Conservation (phyloP, 1,140 invertebrate genomes). For the Bicyclus anynana region DNA sequence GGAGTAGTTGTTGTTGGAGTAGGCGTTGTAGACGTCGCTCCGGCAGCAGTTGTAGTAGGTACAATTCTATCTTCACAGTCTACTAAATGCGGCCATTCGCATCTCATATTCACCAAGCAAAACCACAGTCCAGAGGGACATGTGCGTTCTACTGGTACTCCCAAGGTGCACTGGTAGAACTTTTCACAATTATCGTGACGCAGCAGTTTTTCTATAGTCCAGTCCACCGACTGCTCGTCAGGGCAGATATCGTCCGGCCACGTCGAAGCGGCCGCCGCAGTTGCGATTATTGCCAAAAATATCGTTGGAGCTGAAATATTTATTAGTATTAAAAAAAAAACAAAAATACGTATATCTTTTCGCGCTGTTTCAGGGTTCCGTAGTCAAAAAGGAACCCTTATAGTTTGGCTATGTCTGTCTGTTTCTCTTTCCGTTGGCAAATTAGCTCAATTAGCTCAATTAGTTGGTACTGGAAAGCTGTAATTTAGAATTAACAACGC, state of each 20-base stretch:
- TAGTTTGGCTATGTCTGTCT: no score
- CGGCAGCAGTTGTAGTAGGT: constrained; percentile 13
- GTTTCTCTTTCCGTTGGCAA: no score
- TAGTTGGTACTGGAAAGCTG: no score
- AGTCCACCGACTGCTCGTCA: constrained; percentile 34
- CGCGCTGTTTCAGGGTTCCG: no score
- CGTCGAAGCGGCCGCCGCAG: constrained; percentile 11
- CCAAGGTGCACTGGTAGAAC: constrained; percentile 79
- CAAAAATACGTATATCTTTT: no score
- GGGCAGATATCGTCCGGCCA: constrained; percentile 35
- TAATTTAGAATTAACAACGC: no score
- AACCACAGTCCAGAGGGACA: constrained; percentile 78
- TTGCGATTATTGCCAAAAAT: constrained; percentile 14
- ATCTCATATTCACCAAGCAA: constrained; percentile 71
- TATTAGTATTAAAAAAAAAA: background rate
- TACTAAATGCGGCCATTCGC: constrained; percentile 76
- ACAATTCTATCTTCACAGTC: constrained; percentile 61
- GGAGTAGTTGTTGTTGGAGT: background rate
- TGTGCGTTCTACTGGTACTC: constrained; percentile 59
- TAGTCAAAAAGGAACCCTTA: no score
- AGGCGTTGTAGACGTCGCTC: background rate
- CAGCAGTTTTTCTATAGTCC: constrained; percentile 50
- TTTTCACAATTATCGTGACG: constrained; percentile 76
- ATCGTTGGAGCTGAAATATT: constrained; percentile 12
- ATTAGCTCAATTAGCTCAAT: no score